Evolutionary conservation across 2,113 vertebrate species (phyloP).

Genomic region (Perca fluviatilis): DNA sequence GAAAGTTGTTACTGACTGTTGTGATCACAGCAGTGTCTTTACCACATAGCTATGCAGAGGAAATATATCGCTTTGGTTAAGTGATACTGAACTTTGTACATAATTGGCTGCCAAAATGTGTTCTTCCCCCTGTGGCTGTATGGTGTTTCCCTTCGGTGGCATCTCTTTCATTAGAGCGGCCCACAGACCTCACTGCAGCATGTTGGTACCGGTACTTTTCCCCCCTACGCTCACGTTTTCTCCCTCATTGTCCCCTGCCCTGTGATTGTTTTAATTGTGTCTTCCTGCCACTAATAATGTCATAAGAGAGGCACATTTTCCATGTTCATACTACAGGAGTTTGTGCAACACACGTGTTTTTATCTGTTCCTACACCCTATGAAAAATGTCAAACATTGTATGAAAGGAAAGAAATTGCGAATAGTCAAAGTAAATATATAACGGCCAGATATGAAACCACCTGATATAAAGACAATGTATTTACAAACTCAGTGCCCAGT

Average conservation of each 20-base stretch:
- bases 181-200: conserved; percentile 60
- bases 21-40: conserved; percentile 69
- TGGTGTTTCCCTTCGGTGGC: conserved; percentile 74
- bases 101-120: conserved; percentile 70
- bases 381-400: conserved; percentile 8
- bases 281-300: conserved; percentile 10
- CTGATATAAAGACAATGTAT: conserved; percentile 7
- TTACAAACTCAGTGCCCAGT: conserved; percentile 4
- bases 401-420: neutral
- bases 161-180: conserved; percentile 73
- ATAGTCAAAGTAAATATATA: conserved; percentile 5
- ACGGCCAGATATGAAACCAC: neutral
- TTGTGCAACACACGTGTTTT: neutral
- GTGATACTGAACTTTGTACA: conserved; percentile 81
- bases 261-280: conserved; percentile 18
- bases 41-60: conserved; percentile 63
- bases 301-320: neutral
- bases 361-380: neutral
- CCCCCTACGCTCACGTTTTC: conserved; percentile 4
- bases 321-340: neutral
- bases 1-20: conserved; percentile 64
- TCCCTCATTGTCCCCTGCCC: neutral
- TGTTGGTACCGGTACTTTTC: conserved; percentile 48
- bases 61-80: conserved; percentile 76
- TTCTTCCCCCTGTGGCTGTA: conserved; percentile 73